These are phyloP conservation scores for Keiferia lycopersicella DNA, from an alignment of 2,888 invertebrate species.

Conservation along the genomic window DNA sequence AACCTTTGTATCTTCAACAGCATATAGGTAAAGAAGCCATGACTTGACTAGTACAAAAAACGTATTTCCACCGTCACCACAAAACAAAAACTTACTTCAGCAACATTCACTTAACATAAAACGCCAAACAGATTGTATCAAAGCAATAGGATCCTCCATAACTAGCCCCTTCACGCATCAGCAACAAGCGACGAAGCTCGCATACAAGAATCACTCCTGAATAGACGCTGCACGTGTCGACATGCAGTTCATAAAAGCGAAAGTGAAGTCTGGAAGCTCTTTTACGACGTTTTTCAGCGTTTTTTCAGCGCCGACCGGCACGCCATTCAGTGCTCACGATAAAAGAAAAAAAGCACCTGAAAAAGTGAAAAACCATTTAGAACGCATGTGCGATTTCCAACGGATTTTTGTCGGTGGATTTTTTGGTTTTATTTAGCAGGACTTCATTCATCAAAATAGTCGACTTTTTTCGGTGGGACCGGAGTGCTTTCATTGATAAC, in stretches of 20 bases:
- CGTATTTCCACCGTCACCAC: too few relatives aligned
- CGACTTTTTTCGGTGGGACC: not conserved
- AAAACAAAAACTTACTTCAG: too few relatives aligned
- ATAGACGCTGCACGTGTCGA: conserved; percentile 3
- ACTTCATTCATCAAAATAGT: conserved; percentile 24
- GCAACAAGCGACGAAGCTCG: not conserved
- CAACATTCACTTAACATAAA: not conserved
- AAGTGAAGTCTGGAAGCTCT: conserved; percentile 11
- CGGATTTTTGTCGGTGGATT: conserved; percentile 5
- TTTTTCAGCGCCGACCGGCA: conserved; percentile 9
- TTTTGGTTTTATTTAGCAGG: conserved; percentile 16
- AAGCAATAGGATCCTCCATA: not conserved
- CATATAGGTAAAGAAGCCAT: too few relatives aligned
- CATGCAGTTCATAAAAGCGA: conserved; percentile 11
- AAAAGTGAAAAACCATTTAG: conserved; percentile 20
- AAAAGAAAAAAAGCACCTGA: conserved; percentile 9
- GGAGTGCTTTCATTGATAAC: not conserved
- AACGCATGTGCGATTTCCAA: conserved; percentile 8
- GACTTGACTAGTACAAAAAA: too few relatives aligned
- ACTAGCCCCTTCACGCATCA: not conserved
- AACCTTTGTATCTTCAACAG: too few relatives aligned
- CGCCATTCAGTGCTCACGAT: conserved; percentile 13
- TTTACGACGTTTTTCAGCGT: conserved; percentile 13
- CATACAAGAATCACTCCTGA: conserved; percentile 4
- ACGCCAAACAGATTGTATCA: not conserved